Evolutionary conservation across 1,140 invertebrate species (phyloP).

Genomic region (Popillia japonica): DNA sequence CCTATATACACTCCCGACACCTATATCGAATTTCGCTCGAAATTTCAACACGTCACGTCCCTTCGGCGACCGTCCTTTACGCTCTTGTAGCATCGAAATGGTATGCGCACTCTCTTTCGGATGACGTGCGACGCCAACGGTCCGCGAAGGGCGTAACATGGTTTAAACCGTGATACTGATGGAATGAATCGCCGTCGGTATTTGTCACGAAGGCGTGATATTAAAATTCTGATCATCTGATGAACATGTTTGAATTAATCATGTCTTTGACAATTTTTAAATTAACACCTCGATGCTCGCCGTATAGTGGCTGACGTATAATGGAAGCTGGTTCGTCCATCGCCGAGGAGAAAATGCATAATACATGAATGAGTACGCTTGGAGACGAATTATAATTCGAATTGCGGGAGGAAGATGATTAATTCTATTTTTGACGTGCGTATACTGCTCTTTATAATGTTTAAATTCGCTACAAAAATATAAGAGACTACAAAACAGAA

Average conservation of each 20-base stretch:
- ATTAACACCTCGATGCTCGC: constrained; percentile 25
- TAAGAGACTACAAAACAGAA: too few relatives aligned
- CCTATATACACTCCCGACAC: constrained; percentile 47
- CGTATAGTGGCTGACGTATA: neutral
- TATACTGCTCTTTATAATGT: neutral
- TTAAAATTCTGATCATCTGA: constrained; percentile 49
- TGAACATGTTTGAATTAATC: constrained; percentile 49
- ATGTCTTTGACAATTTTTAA: constrained; percentile 41
- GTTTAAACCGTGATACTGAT: constrained; percentile 42
- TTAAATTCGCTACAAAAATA: too few relatives aligned
- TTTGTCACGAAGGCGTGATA: constrained; percentile 50
- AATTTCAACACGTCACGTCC: constrained; percentile 38
- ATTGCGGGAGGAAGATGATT: neutral
- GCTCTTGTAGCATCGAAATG: neutral
- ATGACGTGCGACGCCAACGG: constrained; percentile 1
- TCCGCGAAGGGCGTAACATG: constrained; percentile 38
- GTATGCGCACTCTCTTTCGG: neutral
- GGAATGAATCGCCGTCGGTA: constrained; percentile 46
- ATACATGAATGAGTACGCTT: neutral
- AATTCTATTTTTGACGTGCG: constrained; percentile 3
- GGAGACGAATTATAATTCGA: constrained; percentile 1
- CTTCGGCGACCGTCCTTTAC: neutral
- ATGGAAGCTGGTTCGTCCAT: neutral
- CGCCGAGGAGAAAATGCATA: neutral
- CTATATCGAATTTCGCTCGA: constrained; percentile 41